Conservation (phyloP, 1,140 invertebrate species). For the Telenomus remus region DNA sequence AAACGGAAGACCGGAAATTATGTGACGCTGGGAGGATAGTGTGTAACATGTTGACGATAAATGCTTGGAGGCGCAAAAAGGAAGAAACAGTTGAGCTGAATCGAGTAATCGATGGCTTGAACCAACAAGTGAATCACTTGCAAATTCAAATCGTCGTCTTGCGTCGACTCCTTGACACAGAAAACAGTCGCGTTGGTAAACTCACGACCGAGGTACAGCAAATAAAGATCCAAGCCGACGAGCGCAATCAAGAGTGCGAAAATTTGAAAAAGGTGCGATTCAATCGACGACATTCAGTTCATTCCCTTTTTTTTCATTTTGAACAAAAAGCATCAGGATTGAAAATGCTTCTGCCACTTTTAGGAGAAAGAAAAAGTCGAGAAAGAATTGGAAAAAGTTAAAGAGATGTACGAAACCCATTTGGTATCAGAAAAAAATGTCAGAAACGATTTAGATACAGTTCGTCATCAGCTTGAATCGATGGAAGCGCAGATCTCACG, state of each 20-base stretch:
- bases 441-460: conserved; percentile 64
- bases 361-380: conserved; percentile 75
- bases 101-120: conserved; percentile 69
- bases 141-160: conserved; percentile 78
- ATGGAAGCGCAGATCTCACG: conserved; percentile 66
- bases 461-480: conserved; percentile 58
- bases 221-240: conserved; percentile 71
- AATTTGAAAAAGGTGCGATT: conserved; percentile 59
- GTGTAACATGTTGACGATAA: conserved; percentile 73
- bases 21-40: conserved; percentile 71
- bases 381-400: conserved; percentile 67
- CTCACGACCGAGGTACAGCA: conserved; percentile 75
- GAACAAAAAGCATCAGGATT: too few relatives aligned
- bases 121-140: conserved; percentile 74
- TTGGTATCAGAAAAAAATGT: conserved; percentile 68
- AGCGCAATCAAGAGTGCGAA: conserved; percentile 68
- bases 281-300: too few relatives aligned
- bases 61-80: conserved; percentile 76
- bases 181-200: conserved; percentile 75
- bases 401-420: conserved; percentile 66
- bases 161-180: conserved; percentile 76
- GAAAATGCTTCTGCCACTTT: too few relatives aligned
- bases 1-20: conserved; percentile 28
- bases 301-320: background rate
- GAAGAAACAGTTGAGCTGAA: conserved; percentile 74